phyloP scores from a whole-genome alignment of 1,140 invertebrate genomes.

The Microplitis mediator region DNA sequence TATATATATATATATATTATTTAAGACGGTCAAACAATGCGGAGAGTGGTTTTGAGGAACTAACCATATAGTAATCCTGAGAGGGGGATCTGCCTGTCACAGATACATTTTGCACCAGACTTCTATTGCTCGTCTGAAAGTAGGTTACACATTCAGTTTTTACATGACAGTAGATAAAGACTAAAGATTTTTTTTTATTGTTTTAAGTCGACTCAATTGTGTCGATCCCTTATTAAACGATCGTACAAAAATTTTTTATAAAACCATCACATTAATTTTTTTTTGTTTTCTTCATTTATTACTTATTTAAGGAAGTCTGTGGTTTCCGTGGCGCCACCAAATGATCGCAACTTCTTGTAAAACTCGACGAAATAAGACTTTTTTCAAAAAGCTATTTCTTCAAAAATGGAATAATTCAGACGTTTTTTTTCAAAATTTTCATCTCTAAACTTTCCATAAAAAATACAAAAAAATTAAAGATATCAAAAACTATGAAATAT shows the following conservation, averaged over 20 bases:
- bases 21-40: conserved; percentile 64
- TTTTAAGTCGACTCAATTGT: conserved; percentile 34
- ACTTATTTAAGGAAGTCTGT: too few species aligned
- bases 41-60: conserved; percentile 62
- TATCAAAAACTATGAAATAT: too few species aligned
- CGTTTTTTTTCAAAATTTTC: too few species aligned
- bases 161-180: too few species aligned
- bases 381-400: too few species aligned
- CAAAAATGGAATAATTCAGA: too few species aligned
- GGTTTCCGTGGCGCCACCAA: too few species aligned
- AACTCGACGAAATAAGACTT: too few species aligned
- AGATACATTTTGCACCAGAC: conserved; percentile 65
- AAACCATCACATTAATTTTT: background rate
- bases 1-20: conserved; percentile 49
- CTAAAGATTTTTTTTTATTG: conserved; percentile 40
- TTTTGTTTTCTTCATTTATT: background rate
- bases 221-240: conserved; percentile 15
- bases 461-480: too few species aligned
- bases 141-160: conserved; percentile 64
- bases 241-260: background rate
- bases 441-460: too few species aligned
- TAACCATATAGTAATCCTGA: conserved; percentile 66
- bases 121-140: conserved; percentile 66
- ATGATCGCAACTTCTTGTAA: too few species aligned
- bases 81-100: conserved; percentile 65